phyloP scores from a whole-genome alignment of 2,888 invertebrate species.

The Drosophila buzzatii region DNA sequence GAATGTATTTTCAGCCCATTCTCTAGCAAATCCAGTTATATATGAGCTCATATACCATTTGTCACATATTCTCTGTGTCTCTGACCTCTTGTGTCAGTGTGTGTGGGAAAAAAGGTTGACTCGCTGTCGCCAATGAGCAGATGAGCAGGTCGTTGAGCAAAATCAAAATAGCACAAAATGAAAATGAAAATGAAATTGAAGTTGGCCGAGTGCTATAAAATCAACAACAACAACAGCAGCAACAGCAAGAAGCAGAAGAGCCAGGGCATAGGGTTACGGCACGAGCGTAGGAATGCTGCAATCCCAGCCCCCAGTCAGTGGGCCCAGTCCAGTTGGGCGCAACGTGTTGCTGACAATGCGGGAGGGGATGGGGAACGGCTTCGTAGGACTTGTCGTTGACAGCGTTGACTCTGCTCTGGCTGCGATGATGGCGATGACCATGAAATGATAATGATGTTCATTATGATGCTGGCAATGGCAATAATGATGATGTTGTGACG shows the following conservation, averaged over 20 bases:
- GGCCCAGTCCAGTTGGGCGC: conserved; percentile 25
- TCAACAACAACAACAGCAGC: conserved; percentile 39
- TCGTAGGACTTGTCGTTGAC: conserved; percentile 35
- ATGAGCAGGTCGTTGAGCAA: conserved; percentile 48
- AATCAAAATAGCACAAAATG: conserved; percentile 62
- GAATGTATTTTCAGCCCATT: neutral
- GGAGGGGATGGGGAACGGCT: neutral
- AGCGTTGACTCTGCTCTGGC: conserved; percentile 33
- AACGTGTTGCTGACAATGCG: conserved; percentile 61
- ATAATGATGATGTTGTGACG: conserved; percentile 35
- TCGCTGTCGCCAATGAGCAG: conserved; percentile 41
- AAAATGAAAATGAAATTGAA: conserved; percentile 51
- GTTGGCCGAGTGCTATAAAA: conserved; percentile 54
- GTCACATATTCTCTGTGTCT: neutral
- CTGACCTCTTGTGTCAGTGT: neutral
- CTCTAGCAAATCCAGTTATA: neutral
- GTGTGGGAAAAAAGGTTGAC: neutral
- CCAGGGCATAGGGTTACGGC: conserved; percentile 27
- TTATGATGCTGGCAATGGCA: conserved; percentile 10
- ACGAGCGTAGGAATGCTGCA: conserved; percentile 6
- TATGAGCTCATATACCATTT: neutral
- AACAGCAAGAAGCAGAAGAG: neutral
- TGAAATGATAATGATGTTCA: conserved; percentile 36
- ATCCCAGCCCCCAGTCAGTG: neutral
- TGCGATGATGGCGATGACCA: conserved; percentile 43